Conservation (phyloP, 2,888 invertebrate genomes). For the Napeogenes sylphis region DNA sequence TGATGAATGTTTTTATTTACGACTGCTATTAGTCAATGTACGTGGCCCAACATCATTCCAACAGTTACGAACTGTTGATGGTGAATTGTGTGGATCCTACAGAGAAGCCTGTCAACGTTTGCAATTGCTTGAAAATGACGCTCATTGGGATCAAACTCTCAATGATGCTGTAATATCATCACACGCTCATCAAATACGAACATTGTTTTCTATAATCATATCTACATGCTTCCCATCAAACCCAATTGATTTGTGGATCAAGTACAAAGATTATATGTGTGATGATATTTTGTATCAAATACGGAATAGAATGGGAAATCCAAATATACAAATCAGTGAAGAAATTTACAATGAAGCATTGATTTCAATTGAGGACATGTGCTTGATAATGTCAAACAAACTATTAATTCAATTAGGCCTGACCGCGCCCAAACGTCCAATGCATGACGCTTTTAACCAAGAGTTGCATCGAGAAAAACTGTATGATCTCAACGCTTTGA, state of each 20-base stretch:
- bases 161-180: no score
- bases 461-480: slow-evolving; percentile 31
- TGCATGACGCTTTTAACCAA: slow-evolving; percentile 34
- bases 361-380: slow-evolving; percentile 27
- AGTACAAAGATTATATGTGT: no score
- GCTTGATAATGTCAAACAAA: slow-evolving; percentile 32
- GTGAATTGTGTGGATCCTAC: slow-evolving; percentile 25
- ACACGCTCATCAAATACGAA: no score
- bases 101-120: no score
- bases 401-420: slow-evolving; percentile 37
- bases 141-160: no score
- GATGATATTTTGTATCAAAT: no score
- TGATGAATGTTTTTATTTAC: slow-evolving; percentile 43
- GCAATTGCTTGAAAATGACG: no score
- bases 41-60: slow-evolving; percentile 33
- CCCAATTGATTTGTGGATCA: no score
- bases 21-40: slow-evolving; percentile 41
- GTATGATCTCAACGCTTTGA: slow-evolving; percentile 32
- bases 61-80: slow-evolving; percentile 33
- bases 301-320: no score
- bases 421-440: slow-evolving; percentile 39
- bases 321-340: slow-evolving; percentile 28
- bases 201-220: no score
- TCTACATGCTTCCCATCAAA: no score
- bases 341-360: slow-evolving; percentile 30